phyloP scores from a whole-genome alignment of 1,140 invertebrate genomes.

The Aradophagus sp. region DNA sequence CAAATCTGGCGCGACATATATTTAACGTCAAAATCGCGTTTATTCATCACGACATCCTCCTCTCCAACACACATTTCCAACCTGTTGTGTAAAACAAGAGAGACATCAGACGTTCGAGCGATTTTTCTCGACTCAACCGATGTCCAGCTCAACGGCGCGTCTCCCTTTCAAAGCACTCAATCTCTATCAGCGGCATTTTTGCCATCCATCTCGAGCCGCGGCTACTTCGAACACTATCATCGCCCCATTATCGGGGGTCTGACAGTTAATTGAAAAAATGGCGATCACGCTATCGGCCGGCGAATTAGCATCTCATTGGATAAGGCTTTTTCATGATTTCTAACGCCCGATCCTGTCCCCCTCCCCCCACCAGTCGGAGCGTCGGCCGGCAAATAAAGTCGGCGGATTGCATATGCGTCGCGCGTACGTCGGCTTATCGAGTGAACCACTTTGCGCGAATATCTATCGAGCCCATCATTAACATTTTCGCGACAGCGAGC shows the following conservation, averaged over 20 bases:
- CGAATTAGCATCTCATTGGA: constrained; percentile 47
- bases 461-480: constrained; percentile 63
- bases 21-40: too few relatives aligned
- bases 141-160: neutral
- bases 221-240: constrained; percentile 32
- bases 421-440: constrained; percentile 56
- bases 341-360: constrained; percentile 2
- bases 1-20: too few relatives aligned
- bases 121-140: too few relatives aligned
- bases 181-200: constrained; percentile 29
- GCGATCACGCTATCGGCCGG: constrained; percentile 24
- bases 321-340: constrained; percentile 32
- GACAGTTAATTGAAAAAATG: constrained; percentile 44
- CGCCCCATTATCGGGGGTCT: constrained; percentile 14
- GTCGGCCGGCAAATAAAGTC: constrained; percentile 29
- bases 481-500: constrained; percentile 59
- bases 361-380: too few relatives aligned
- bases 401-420: constrained; percentile 17
- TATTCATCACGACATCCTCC: too few relatives aligned
- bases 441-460: constrained; percentile 60
- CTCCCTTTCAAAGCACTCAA: constrained; percentile 23
- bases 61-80: too few relatives aligned
- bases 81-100: neutral
- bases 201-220: constrained; percentile 21
- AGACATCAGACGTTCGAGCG: too few relatives aligned